Base-by-base conservation (phyloP, 2,113 vertebrate species). In the Nanorana parkeri region DNA sequence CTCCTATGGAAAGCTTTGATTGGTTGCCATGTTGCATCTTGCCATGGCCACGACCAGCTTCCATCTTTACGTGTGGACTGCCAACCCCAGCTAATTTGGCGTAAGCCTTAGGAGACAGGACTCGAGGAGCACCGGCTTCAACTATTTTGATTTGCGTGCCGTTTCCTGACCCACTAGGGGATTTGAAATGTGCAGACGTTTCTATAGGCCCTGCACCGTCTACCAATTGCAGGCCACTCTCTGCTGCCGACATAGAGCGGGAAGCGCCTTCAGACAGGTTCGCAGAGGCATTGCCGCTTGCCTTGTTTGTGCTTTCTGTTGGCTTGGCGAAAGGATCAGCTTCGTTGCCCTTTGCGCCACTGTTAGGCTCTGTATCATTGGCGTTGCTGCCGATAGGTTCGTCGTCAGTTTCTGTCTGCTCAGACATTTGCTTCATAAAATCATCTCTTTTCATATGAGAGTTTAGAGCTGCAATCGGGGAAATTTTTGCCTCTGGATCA, bases 401-500 rank as follows among this genome's bases (percentile, higher is more conserved):
- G 41, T 81, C 85, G 86, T 88, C 87, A 17, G 75, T 68, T 84
- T 92, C 89, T 84, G 92, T 84, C 28, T 91, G 81, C 0, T 80
- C 60, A 41, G 87, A 58, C n/a, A 88, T 26, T 84, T 88, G 86
- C 89, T 92, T 93, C 91, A 96, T 96, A 88, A 95, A 94, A 88
- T 95, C 95, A 66, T 96, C 95, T 0, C 91, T 96, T 85, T 95
- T 91, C 69, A 97, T 95, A 88, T 97, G 94, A 88, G 94, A 94
- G 90, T 95, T 94, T 77, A 97, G 94, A 81, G 95, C 92, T 88
- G 95, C 94, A 81, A 97, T 97, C 84, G 96, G 95, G 56, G 95
- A 96, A 86, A 95, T 95, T 90, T 96, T 97, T 85, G 96, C 94
- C 86, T 97, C 96, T 0, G 94, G 95, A 89, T 96, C 96, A 89